Evolutionary conservation across 2,888 invertebrate species (phyloP).

Genomic region (Eudemis profundana): DNA sequence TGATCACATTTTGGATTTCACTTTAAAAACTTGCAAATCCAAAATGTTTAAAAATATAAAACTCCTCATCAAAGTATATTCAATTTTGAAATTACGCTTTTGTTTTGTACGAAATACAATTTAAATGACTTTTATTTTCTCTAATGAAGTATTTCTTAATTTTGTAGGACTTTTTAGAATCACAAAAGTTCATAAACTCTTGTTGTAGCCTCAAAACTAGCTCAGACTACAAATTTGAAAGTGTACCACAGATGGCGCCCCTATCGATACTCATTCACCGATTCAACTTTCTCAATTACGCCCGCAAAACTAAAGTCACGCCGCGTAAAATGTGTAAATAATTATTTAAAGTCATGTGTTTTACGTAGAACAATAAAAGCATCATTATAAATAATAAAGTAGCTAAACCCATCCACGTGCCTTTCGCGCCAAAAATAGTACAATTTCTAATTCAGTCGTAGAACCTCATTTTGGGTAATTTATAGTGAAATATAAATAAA

Average conservation of each 20-base stretch:
- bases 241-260: constrained; percentile 34
- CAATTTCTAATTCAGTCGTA: constrained; percentile 47
- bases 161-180: not conserved
- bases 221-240: not conserved
- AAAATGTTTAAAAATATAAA: constrained; percentile 1
- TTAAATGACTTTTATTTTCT: not conserved
- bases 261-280: constrained; percentile 18
- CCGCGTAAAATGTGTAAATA: constrained; percentile 39
- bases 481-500: constrained; percentile 52
- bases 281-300: constrained; percentile 40
- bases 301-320: constrained; percentile 22
- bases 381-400: constrained; percentile 42
- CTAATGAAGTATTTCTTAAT: not conserved
- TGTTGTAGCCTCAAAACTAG: not conserved
- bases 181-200: not conserved
- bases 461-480: constrained; percentile 56
- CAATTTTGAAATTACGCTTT: no score
- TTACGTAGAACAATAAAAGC: constrained; percentile 15
- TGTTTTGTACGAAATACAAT: not conserved
- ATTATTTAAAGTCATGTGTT: constrained; percentile 30
- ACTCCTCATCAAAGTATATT: no score
- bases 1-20: no score
- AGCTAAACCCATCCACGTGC: constrained; percentile 51
- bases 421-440: constrained; percentile 54
- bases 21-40: not conserved